Evolutionary conservation across 2,113 vertebrate species (phyloP).

Genomic region (Isichthys henryi): DNA sequence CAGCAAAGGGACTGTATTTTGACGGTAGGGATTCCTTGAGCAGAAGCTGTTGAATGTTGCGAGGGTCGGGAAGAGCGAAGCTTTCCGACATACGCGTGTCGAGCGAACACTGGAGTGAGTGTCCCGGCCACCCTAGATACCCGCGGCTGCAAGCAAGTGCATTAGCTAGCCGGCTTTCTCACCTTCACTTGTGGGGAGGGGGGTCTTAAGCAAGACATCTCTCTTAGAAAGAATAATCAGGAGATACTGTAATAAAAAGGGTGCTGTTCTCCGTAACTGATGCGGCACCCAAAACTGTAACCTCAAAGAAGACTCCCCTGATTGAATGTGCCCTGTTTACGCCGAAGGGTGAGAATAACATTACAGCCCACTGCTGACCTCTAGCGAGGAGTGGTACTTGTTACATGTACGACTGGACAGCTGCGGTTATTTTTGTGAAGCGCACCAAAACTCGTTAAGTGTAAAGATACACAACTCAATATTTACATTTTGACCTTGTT

Average conservation of each 20-base stretch:
- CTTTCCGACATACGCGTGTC: background rate
- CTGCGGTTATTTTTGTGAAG: conserved; percentile 22
- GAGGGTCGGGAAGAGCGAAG: background rate
- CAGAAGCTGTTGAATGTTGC: background rate
- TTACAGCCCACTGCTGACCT: conserved; percentile 34
- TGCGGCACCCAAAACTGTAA: background rate
- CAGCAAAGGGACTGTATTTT: background rate
- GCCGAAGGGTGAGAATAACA: conserved; percentile 25
- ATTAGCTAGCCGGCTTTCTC: background rate
- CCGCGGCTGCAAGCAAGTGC: background rate
- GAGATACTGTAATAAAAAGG: background rate
- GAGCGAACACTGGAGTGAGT: background rate
- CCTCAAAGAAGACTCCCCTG: background rate
- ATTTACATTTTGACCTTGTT: conserved; percentile 32
- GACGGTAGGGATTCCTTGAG: background rate
- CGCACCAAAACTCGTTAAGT: conserved; percentile 32
- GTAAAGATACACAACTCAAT: conserved; percentile 32
- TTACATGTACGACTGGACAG: conserved; percentile 37
- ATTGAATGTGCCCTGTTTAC: conserved; percentile 6
- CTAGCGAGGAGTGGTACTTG: conserved; percentile 22
- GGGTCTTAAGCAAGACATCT: background rate
- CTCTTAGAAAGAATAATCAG: background rate
- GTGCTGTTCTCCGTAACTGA: background rate
- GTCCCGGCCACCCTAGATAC: background rate
- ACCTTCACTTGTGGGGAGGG: background rate